These are phyloP conservation scores for Silurus asotus DNA, from an alignment of 2,113 vertebrate genomes.

Conservation along the genomic window DNA sequence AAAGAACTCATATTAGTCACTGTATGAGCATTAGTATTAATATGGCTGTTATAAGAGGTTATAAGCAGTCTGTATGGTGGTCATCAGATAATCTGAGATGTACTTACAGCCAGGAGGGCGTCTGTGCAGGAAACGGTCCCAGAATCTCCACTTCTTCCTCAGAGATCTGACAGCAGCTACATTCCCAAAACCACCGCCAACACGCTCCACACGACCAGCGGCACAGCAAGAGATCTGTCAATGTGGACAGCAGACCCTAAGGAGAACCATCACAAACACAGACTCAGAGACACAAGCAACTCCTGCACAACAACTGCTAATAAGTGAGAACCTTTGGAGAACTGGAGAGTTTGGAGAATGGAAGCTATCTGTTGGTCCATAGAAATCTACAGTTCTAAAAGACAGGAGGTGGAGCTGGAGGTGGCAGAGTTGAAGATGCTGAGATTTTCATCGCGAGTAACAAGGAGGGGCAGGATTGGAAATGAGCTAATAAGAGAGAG, in stretches of 20 bases:
- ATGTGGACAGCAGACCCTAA: constrained; percentile 83
- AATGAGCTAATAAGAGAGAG: too few relatives aligned
- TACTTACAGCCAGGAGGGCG: constrained; percentile 85
- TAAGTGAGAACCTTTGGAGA: too few relatives aligned
- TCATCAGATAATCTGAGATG: background rate
- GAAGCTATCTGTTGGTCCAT: too few relatives aligned
- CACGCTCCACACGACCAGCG: constrained; percentile 80
- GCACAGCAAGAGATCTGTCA: constrained; percentile 84
- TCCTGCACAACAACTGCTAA: background rate
- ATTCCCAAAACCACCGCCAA: constrained; percentile 83
- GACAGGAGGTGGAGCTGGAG: too few relatives aligned
- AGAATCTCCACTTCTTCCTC: constrained; percentile 90
- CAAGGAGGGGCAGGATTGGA: too few relatives aligned
- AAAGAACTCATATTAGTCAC: background rate
- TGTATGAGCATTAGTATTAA: background rate
- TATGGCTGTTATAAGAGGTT: background rate
- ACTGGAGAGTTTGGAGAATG: too few relatives aligned
- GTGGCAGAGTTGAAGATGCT: too few relatives aligned
- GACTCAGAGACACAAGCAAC: background rate
- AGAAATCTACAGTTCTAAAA: too few relatives aligned
- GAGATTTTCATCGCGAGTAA: too few relatives aligned
- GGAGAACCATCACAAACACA: constrained; percentile 4
- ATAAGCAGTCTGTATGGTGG: background rate
- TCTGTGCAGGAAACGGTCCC: constrained; percentile 84
- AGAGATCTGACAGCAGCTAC: constrained; percentile 81